Percentiles rank a stretch among this genome's conserved stretches.
phyloP scores from a whole-genome alignment of 53 echinoderm and acorn worm genomes.

The Holothuria scabra region DNA sequence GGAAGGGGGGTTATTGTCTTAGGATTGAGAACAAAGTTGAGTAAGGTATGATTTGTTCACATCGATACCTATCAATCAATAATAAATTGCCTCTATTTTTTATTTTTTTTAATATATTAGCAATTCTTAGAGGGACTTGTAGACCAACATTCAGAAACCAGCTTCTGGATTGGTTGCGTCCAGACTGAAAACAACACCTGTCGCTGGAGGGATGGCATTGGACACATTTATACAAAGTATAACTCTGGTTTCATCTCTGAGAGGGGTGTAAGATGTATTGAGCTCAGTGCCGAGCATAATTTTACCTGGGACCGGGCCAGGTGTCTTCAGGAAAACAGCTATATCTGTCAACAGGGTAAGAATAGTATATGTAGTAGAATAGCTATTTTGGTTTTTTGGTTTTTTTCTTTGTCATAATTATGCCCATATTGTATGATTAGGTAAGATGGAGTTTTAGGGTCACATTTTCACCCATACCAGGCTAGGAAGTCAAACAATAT shows the following conservation, averaged over 20 bases:
- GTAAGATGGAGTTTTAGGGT: too few relatives aligned
- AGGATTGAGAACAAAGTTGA: background rate
- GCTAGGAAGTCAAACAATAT: too few relatives aligned
- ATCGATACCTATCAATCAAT: background rate
- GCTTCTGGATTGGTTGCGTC: slow-evolving; percentile 86
- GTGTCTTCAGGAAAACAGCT: slow-evolving; percentile 62
- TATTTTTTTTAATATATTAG: slow-evolving; percentile 27
- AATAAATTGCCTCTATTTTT: too few relatives aligned
- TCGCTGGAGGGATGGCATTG: slow-evolving; percentile 81
- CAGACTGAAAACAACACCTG: slow-evolving; percentile 81
- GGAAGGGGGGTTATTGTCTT: too few relatives aligned
- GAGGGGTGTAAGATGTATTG: slow-evolving; percentile 64
- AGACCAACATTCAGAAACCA: slow-evolving; percentile 51
- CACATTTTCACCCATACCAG: too few relatives aligned
- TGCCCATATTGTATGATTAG: background rate
- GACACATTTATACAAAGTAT: slow-evolving; percentile 75
- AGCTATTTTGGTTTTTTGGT: background rate
- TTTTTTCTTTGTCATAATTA: background rate
- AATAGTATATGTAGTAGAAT: too few relatives aligned
- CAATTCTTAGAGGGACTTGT: slow-evolving; percentile 71
- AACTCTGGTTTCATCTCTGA: slow-evolving; percentile 67
- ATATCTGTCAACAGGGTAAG: slow-evolving; percentile 86
- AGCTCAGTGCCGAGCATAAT: slow-evolving; percentile 69
- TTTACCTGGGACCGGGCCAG: slow-evolving; percentile 71
- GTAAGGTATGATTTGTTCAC: background rate